Percentiles rank a stretch among this genome's conserved stretches.
phyloP scores from a whole-genome alignment of 35 echinoderm and acorn worm species.

The Eucidaris tribuloides region DNA sequence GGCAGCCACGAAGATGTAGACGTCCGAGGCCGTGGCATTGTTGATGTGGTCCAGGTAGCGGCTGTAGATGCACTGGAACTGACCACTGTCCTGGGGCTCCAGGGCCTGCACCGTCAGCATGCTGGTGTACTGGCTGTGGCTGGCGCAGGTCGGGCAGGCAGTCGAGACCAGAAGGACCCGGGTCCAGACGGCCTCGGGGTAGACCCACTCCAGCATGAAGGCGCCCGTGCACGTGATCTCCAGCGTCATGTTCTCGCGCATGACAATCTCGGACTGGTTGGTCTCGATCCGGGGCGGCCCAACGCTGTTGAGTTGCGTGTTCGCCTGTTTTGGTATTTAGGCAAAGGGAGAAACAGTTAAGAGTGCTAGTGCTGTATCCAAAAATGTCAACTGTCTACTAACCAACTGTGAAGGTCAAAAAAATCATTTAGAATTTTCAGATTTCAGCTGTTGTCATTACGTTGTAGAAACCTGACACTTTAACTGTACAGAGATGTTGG shows the following conservation, averaged over 20 bases:
- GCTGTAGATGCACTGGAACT: conserved; percentile 72
- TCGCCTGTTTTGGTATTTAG: no score
- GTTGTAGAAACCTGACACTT: no score
- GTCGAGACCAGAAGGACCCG: conserved; percentile 7
- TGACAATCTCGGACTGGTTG: conserved; percentile 35
- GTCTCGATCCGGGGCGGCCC: conserved; percentile 27
- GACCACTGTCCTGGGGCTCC: conserved; percentile 38
- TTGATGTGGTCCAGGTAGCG: conserved; percentile 52
- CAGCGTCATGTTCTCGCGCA: conserved; percentile 13
- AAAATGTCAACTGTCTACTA: no score
- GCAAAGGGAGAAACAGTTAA: no score
- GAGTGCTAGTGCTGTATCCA: no score
- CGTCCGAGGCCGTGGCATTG: conserved; percentile 46
- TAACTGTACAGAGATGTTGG: no score
- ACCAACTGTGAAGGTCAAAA: no score
- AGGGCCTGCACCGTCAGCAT: conserved; percentile 33
- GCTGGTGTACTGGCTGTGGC: conserved; percentile 36
- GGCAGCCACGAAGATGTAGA: conserved; percentile 46
- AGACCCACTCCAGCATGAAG: conserved; percentile 62
- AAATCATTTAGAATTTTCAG: no score
- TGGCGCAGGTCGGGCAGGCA: conserved; percentile 49
- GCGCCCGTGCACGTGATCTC: conserved; percentile 53
- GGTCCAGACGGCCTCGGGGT: conserved; percentile 30
- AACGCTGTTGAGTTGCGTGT: not conserved
- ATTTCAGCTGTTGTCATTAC: no score